Evolutionary conservation across 2,888 invertebrate genomes (phyloP).

Genomic region (Caenorhabditis imperialis): DNA sequence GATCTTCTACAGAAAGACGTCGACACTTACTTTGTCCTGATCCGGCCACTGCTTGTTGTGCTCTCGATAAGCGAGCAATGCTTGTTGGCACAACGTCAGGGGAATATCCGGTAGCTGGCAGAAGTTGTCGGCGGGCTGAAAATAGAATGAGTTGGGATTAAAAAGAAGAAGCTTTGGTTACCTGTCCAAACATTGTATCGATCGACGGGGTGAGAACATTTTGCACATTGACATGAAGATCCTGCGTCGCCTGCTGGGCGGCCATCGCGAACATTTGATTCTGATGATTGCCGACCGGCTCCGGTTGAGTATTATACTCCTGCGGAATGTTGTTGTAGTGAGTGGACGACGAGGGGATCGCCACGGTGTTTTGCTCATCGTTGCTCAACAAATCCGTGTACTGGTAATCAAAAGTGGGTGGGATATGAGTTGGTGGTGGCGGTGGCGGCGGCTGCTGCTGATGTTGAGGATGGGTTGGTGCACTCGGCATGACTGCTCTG

Average conservation of each 20-base stretch:
- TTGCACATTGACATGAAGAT: conserved; percentile 54
- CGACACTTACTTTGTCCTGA: conserved; percentile 37
- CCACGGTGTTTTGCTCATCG: conserved; percentile 24
- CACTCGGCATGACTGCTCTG: conserved; percentile 40
- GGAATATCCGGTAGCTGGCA: conserved; percentile 45
- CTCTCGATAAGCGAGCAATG: conserved; percentile 55
- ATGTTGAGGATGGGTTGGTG: conserved; percentile 5
- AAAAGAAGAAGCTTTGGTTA: background rate
- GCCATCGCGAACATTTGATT: conserved; percentile 49
- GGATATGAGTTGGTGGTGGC: background rate
- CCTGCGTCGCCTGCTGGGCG: conserved; percentile 53
- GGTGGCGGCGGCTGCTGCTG: too few relatives aligned
- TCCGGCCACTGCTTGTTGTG: conserved; percentile 60
- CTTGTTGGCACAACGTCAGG: conserved; percentile 59
- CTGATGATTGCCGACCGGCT: conserved; percentile 10
- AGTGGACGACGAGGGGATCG: conserved; percentile 20
- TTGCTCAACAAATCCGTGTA: conserved; percentile 38
- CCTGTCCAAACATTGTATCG: conserved; percentile 48
- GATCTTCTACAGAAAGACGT: too few relatives aligned
- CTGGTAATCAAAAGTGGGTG: conserved; percentile 35
- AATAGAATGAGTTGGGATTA: background rate
- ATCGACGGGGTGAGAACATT: conserved; percentile 45
- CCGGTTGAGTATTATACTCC: conserved; percentile 13
- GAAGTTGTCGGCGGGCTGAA: conserved; percentile 33
- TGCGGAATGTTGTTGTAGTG: conserved; percentile 18